Evolutionary conservation across 2,797 vertebrate species (phyloP), one percentile per base, ranked within the genome.

Genomic region (Chiroxiphia lanceolata): DNA sequence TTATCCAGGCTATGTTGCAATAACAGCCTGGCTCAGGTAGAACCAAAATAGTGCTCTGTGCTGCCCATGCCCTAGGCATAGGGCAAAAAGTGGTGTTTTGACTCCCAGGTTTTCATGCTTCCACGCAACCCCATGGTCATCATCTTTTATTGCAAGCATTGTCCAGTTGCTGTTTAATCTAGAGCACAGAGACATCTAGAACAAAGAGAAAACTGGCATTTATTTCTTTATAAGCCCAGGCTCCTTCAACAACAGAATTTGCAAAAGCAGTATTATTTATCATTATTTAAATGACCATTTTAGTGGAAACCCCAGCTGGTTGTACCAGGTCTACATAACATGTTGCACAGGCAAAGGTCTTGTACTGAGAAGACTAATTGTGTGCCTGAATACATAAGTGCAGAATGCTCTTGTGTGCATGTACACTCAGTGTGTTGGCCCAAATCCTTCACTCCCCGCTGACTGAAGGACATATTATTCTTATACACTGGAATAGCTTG

Each of bases 31-130:
- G 17, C 70, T 82, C 38, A 72, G 72, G 51, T 59, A 61, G 63
- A 54, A 25, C 10, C 29, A 22, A 79, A 51, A 25, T 0, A 0
- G 3, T 83, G 67, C 48, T 70, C 1, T 48, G 61, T 20, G 26
- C 33, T 92, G 17, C 59, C 19, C 2, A 0, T 81, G 19, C 40
- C 64, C 36, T 27, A 53, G 53, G 6, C 9, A 0, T 21, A 40
- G 53, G 31, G 19, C 48, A 80, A 47, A 82, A 79, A 59, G 15
- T 21, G 21, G 2, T 59, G n/a, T 23, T 94, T 67, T 48, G 42
- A 10, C 31, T 78, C 56, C n/a, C 14, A 56, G 47, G 36, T 23
- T 88, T 70, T 79, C 10, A 3, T 1, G 0, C 10, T n/a, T 53
- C n/a, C 33, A 26, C 6, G 4, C 26, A 68, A 36, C 23, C 18